Evolutionary conservation across 1,140 invertebrate species (phyloP), one percentile per base, ranked within the genome.

Genomic region (Mesaphorura yosii): DNA sequence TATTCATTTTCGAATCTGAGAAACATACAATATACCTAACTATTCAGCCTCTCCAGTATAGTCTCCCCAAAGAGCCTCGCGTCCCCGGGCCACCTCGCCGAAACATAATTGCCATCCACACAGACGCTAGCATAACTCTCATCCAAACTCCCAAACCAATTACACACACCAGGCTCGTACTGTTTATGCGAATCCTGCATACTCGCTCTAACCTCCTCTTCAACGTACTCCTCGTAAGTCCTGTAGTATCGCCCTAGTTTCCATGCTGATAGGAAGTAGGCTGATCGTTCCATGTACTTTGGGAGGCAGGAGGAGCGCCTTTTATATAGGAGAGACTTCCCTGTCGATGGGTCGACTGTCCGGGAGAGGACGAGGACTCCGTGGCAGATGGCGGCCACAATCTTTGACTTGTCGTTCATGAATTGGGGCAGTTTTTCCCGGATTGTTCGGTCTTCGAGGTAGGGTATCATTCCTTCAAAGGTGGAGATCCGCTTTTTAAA

Each of bases 11-110:
- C n/a, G n/a, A n/a, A n/a, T n/a, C n/a, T n/a, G n/a, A n/a, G n/a
- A n/a, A n/a, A n/a, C n/a, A n/a, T n/a, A 34, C 47, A 34, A 62
- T 62, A 53, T 39, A 54, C 17, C 41, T 40, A 38, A 4, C 5
- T 26, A 19, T 55, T 51, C 52, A 63, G 72, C 51, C 75, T 78
- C 69, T 66, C 69, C 12, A 73, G 44, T n/a, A 62, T 58, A 1
- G 60, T 56, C 15, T 50, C 42, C 1, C 52, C 60, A 45, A 55
- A 58, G 15, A 56, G 37, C 42, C 53, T 56, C 0, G 41, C 56
- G 41, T 62, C 60, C 15, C 60, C 60, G 2, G 60, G 60, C 52
- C 57, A 62, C 51, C 60, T 47, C 1, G 60, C 60, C 1, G 53
- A 53, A 17, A 62, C 28, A 23, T 62, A 62, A 48, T 62, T 62